Percentiles rank a stretch among this genome's conserved stretches.
Evolutionary conservation across 2,888 invertebrate genomes (phyloP).

Genomic region (Minunthozetes semirufus): DNA sequence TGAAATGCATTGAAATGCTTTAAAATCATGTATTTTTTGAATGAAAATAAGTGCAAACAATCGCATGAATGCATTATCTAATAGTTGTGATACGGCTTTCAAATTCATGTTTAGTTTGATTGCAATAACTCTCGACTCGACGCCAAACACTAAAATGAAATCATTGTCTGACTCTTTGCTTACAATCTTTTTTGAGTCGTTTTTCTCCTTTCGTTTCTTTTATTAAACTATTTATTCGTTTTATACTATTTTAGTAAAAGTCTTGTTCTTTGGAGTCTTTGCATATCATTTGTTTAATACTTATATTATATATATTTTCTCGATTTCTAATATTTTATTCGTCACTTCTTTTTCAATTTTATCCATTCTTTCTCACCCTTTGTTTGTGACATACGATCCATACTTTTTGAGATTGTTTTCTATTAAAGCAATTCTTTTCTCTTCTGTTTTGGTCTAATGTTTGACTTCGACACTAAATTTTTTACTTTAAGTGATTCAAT

Average conservation of each 20-base stretch:
- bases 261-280: background rate
- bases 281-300: background rate
- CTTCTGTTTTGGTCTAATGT: no score
- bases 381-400: constrained; percentile 1
- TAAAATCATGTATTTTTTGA: background rate
- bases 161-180: constrained; percentile 12
- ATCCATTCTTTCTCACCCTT: background rate
- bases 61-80: constrained; percentile 21
- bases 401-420: constrained; percentile 3
- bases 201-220: background rate
- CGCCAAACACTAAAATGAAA: constrained; percentile 23
- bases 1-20: background rate
- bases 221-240: constrained; percentile 22
- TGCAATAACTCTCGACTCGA: constrained; percentile 27
- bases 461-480: constrained; percentile 12
- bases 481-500: constrained; percentile 14
- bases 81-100: background rate
- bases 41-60: constrained; percentile 13
- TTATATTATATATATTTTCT: constrained; percentile 1
- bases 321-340: constrained; percentile 15
- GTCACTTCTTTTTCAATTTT: background rate
- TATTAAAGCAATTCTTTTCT: background rate
- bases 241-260: background rate
- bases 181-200: background rate
- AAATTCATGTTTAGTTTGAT: constrained; percentile 27